Evolutionary conservation across 2,797 vertebrate species (phyloP).

Genomic region (Salmo trutta): DNA sequence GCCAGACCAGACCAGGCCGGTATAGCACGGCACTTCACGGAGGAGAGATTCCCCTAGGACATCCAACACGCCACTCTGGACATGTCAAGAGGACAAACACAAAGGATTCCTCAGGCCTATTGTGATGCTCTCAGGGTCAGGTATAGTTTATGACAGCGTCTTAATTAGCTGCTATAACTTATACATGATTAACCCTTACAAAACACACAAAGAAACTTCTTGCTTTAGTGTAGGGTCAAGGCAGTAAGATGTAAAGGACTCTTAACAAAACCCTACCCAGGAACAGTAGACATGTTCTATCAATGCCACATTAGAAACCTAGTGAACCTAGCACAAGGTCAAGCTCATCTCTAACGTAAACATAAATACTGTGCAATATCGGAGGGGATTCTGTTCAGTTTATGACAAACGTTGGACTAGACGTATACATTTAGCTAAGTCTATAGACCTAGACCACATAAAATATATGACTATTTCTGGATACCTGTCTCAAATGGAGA

Average conservation of each 20-base stretch:
- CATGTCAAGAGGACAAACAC: background rate
- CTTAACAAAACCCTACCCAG: background rate
- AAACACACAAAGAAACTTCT: background rate
- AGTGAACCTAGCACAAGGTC: background rate
- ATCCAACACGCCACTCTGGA: background rate
- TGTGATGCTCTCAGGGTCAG: background rate
- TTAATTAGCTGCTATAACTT: background rate
- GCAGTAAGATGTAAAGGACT: background rate
- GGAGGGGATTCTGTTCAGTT: background rate
- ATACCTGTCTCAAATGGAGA: background rate
- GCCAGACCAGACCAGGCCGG: background rate
- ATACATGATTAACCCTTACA: constrained; percentile 55
- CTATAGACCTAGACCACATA: too few relatives aligned
- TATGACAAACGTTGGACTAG: background rate
- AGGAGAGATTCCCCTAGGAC: background rate
- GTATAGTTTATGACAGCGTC: background rate
- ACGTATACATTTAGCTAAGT: background rate
- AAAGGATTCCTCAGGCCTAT: background rate
- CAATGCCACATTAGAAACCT: background rate
- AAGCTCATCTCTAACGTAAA: background rate
- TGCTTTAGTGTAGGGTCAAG: background rate
- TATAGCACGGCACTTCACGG: background rate
- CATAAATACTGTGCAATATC: background rate
- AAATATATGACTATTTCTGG: background rate
- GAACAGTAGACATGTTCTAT: background rate